phyloP scores from a whole-genome alignment of 1,140 invertebrate genomes.

The Thaumatotibia leucotreta region DNA sequence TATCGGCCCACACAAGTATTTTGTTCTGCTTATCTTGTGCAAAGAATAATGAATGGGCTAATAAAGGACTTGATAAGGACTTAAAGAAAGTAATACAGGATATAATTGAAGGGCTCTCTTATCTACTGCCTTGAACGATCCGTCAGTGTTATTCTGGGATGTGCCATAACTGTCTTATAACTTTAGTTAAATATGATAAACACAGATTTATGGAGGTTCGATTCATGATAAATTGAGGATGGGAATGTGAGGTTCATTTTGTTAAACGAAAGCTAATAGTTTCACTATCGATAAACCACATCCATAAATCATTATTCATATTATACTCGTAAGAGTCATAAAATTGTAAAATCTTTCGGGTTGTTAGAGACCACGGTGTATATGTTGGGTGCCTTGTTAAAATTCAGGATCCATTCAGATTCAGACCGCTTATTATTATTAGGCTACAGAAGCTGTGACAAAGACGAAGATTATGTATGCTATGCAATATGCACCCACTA shows the following conservation, averaged over 20 bases:
- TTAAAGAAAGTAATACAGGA: not conserved
- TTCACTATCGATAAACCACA: not conserved
- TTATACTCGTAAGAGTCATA: no score
- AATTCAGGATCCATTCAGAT: no score
- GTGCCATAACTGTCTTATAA: not conserved
- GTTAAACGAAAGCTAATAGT: not conserved
- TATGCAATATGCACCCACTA: no score
- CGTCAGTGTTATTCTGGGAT: not conserved
- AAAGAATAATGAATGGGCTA: constrained; percentile 34
- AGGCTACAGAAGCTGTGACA: no score
- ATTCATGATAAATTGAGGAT: not conserved
- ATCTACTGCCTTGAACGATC: not conserved
- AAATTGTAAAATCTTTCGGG: no score
- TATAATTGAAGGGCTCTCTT: not conserved
- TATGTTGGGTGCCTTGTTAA: no score
- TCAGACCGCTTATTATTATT: no score
- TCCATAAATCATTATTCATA: no score
- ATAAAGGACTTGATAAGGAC: constrained; percentile 11
- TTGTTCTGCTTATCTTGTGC: constrained; percentile 52
- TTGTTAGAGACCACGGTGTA: no score
- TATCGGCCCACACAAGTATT: constrained; percentile 63
- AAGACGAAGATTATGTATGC: no score
- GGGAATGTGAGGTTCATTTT: not conserved
- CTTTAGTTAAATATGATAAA: not conserved
- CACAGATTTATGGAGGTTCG: not conserved